phyloP scores from a whole-genome alignment of 2,113 vertebrate genomes.

The Verasper variegatus region DNA sequence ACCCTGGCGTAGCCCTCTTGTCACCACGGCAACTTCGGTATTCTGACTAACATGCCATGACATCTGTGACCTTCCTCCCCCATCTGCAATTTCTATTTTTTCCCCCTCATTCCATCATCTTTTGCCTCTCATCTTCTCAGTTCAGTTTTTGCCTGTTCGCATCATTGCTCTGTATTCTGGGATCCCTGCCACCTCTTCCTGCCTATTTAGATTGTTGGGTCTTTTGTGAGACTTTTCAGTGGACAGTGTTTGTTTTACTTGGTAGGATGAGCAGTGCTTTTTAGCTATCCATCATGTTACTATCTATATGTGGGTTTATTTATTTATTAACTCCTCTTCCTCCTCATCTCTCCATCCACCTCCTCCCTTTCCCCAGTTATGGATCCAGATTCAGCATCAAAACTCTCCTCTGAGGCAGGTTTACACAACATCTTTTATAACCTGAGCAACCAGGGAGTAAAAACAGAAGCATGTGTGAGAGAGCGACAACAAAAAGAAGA shows the following conservation, averaged over 20 bases:
- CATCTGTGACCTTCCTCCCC: conserved; percentile 61
- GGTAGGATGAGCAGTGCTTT: background rate
- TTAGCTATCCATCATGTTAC: background rate
- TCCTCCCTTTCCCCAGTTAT: conserved; percentile 15
- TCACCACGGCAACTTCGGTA: conserved; percentile 58
- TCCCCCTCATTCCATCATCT: conserved; percentile 49
- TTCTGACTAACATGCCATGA: conserved; percentile 69
- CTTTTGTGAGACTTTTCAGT: conserved; percentile 6
- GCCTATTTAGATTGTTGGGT: background rate
- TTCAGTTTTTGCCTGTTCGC: conserved; percentile 2
- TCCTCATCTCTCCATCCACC: conserved; percentile 2
- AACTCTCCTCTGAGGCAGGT: conserved; percentile 47
- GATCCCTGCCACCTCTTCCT: conserved; percentile 10
- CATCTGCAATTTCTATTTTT: conserved; percentile 21
- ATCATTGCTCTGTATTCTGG: conserved; percentile 9
- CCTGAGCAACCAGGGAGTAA: conserved; percentile 36
- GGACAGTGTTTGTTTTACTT: background rate
- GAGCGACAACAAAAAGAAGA: conserved; percentile 31
- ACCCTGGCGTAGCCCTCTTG: conserved; percentile 50
- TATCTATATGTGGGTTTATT: background rate
- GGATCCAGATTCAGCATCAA: conserved; percentile 56
- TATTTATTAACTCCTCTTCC: conserved; percentile 9
- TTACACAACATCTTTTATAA: conserved; percentile 73
- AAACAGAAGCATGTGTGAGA: conserved; percentile 56
- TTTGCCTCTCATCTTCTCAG: background rate